Conservation (phyloP, 2,888 invertebrate genomes). For the Mesochorus sp. region DNA sequence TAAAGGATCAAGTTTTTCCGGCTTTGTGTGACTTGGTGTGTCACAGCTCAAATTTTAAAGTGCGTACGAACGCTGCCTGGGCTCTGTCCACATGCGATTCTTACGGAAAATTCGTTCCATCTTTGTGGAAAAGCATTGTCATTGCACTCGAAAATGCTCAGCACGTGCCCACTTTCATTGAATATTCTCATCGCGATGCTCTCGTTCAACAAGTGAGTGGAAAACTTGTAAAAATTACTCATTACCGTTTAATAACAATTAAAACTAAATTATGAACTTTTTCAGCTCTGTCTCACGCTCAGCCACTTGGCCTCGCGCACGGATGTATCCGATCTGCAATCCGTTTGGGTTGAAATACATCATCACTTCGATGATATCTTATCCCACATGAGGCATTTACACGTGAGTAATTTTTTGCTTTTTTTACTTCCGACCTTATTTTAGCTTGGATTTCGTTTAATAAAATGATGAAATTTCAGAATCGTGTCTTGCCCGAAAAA, state of each 20-base stretch:
- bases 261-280: conserved; percentile 64
- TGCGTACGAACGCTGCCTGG: conserved; percentile 92
- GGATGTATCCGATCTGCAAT: conserved; percentile 72
- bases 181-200: conserved; percentile 93
- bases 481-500: conserved; percentile 78
- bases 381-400: conserved; percentile 76
- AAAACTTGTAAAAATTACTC: background rate
- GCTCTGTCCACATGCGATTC: conserved; percentile 87
- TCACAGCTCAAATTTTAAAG: conserved; percentile 93
- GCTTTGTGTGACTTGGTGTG: conserved; percentile 87
- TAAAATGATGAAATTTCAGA: conserved; percentile 67
- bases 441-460: background rate
- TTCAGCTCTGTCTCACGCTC: conserved; percentile 89
- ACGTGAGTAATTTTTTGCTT: conserved; percentile 66
- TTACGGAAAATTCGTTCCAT: conserved; percentile 86
- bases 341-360: conserved; percentile 75
- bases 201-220: conserved; percentile 90
- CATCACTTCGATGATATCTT: conserved; percentile 75
- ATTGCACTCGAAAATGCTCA: conserved; percentile 90
- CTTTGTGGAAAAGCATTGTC: conserved; percentile 88
- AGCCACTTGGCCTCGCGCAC: conserved; percentile 85
- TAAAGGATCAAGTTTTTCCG: conserved; percentile 86
- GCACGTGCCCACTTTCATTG: conserved; percentile 90
- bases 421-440: background rate
- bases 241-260: background rate